phyloP scores from a whole-genome alignment of 2,888 invertebrate genomes.

The Cataglyphis cursor region DNA sequence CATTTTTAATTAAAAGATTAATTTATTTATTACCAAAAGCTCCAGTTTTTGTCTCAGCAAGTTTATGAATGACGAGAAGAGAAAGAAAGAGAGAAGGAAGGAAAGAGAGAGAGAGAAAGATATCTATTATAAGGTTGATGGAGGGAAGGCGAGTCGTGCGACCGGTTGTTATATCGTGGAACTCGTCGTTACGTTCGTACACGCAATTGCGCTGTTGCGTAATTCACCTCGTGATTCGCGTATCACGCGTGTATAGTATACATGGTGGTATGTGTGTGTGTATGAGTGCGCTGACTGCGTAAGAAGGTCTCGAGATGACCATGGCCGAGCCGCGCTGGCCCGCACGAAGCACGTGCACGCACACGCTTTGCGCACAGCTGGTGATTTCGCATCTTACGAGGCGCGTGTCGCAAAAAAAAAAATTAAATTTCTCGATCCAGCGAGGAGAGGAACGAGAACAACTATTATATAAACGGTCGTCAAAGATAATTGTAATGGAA shows the following conservation, averaged over 20 bases:
- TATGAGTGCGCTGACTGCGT: constrained; percentile 56
- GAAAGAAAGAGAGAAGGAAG: not conserved
- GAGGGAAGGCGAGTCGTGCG: constrained; percentile 17
- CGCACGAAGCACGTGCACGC: constrained; percentile 19
- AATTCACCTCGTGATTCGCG: constrained; percentile 48
- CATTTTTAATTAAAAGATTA: not conserved
- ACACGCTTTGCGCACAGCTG: constrained; percentile 9
- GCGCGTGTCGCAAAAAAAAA: not conserved
- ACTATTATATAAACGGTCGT: not conserved
- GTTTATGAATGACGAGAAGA: constrained; percentile 63
- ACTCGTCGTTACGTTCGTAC: constrained; percentile 59
- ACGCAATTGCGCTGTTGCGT: constrained; percentile 67
- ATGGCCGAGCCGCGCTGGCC: constrained; percentile 71
- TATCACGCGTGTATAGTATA: not conserved
- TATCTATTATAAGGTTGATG: constrained; percentile 38
- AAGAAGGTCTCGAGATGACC: constrained; percentile 79
- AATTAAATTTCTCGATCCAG: constrained; percentile 15
- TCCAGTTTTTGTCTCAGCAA: not conserved
- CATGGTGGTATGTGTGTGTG: constrained; percentile 14
- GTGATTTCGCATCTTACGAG: constrained; percentile 17
- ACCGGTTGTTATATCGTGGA: constrained; percentile 45
- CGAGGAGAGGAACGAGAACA: not conserved
- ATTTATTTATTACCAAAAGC: not conserved
- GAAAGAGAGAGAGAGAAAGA: not conserved
- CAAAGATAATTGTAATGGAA: not conserved